Evolutionary conservation across 2,113 vertebrate species (phyloP).

Genomic region (Hippopotamus amphibius): DNA sequence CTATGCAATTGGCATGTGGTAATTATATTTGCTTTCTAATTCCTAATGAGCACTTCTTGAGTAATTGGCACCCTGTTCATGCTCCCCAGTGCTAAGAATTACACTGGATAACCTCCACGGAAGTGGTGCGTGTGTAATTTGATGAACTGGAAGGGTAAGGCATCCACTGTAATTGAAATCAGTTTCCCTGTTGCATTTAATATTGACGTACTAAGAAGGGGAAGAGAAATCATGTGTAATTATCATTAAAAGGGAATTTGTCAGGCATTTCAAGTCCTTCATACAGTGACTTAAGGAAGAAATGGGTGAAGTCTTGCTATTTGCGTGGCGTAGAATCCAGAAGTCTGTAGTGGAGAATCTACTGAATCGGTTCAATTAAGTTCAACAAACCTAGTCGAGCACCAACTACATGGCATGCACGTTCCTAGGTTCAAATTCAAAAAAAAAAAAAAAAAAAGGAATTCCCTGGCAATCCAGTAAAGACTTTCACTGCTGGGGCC

Average conservation of each 20-base stretch:
- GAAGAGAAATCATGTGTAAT: constrained; percentile 36
- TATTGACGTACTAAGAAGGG: constrained; percentile 37
- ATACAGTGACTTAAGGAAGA: neutral
- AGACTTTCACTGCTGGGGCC: neutral
- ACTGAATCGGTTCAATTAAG: neutral
- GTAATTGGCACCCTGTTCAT: constrained; percentile 77
- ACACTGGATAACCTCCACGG: constrained; percentile 61
- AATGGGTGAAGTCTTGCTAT: neutral
- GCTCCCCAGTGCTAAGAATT: constrained; percentile 68
- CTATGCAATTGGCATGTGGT: constrained; percentile 77
- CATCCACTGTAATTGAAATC: constrained; percentile 65
- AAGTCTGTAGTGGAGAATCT: neutral
- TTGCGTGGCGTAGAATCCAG: neutral
- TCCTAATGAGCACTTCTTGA: constrained; percentile 78
- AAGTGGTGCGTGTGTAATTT: constrained; percentile 64
- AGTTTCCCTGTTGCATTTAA: constrained; percentile 66
- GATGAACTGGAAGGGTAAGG: constrained; percentile 60
- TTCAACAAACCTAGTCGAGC: neutral
- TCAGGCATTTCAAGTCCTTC: constrained; percentile 48
- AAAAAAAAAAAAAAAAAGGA: neutral
- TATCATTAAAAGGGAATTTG: constrained; percentile 48
- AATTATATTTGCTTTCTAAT: constrained; percentile 82
- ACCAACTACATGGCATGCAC: neutral
- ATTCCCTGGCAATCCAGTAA: neutral
- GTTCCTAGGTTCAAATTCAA: neutral